Evolutionary conservation across 2,888 invertebrate genomes (phyloP).

Genomic region (Parascotia fuliginaria): DNA sequence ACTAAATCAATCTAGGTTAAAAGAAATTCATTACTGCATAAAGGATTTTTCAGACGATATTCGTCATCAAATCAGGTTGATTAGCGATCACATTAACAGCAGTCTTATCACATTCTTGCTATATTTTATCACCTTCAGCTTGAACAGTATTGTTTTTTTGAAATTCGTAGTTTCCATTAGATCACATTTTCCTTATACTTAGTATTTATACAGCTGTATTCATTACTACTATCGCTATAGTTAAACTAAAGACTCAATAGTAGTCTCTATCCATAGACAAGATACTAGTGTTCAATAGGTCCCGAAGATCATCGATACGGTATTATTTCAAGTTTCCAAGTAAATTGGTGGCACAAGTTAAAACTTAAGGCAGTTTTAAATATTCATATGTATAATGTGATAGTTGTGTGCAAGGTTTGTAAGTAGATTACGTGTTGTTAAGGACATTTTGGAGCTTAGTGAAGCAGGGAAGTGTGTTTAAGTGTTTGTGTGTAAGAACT

Average conservation of each 20-base stretch:
- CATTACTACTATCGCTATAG: neutral
- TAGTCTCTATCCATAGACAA: neutral
- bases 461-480: neutral
- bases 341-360: constrained; percentile 19
- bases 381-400: constrained; percentile 1
- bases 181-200: no score
- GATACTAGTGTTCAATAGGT: constrained; percentile 13
- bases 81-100: no score
- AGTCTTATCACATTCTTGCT: no score
- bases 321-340: constrained; percentile 40
- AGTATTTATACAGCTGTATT: no score
- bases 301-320: constrained; percentile 37
- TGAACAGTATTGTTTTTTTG: no score
- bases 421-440: neutral
- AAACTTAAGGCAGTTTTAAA: constrained; percentile 6
- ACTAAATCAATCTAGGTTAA: no score
- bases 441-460: neutral
- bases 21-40: no score
- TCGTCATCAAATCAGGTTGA: no score
- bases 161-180: no score
- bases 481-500: neutral
- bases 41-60: no score
- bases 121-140: no score
- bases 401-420: neutral
- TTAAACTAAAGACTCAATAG: neutral